Conservation (phyloP, 2,113 vertebrate species). For the Marcusenius ussheri region DNA sequence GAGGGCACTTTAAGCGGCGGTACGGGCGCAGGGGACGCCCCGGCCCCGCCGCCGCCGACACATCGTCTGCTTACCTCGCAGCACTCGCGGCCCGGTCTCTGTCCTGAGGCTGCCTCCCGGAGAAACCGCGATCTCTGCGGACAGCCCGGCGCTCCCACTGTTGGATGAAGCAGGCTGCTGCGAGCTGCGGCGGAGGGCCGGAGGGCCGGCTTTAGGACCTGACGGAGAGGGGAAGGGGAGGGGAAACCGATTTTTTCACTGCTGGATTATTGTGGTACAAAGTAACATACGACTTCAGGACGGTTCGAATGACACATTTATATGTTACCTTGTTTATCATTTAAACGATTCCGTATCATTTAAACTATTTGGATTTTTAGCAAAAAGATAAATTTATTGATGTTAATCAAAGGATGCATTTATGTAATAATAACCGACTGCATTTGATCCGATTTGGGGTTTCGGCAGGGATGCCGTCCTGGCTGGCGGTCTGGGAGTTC, state of each 20-base stretch:
- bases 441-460: not conserved
- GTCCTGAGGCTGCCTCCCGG: not conserved
- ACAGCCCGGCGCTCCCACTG: slow-evolving; percentile 13
- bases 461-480: not conserved
- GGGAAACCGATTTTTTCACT: not conserved
- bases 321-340: not conserved
- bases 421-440: not conserved
- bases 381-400: not conserved
- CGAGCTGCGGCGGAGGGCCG: slow-evolving; percentile 19
- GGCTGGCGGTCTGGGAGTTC: not conserved
- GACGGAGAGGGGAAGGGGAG: slow-evolving; percentile 41
- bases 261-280: not conserved
- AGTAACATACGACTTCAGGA: not conserved
- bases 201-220: slow-evolving; percentile 62
- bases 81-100: not conserved
- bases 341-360: not conserved
- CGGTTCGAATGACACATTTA: not conserved
- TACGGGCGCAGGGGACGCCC: not conserved
- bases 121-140: not conserved
- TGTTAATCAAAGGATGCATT: not conserved
- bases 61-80: not conserved
- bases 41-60: not conserved
- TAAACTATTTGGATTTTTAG: not conserved
- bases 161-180: not conserved
- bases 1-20: slow-evolving; percentile 2